Conservation (phyloP, 2,888 invertebrate genomes). For the Agonopterix heracliana region DNA sequence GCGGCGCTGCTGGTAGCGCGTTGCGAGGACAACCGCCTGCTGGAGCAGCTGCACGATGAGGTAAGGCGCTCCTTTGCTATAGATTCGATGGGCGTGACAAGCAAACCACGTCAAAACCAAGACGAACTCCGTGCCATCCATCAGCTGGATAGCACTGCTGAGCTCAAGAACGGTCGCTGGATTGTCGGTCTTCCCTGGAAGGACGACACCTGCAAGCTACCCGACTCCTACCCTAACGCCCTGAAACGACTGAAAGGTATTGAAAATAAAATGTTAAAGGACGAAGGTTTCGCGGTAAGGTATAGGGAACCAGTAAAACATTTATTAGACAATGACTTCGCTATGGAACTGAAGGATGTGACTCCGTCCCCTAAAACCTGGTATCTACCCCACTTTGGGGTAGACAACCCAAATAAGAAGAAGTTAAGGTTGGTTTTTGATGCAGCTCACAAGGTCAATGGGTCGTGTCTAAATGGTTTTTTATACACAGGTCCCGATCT, state of each 20-base stretch:
- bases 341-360: no score
- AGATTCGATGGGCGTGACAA: constrained; percentile 10
- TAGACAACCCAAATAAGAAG: constrained; percentile 20
- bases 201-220: constrained; percentile 11
- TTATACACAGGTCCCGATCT: constrained; percentile 16
- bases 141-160: constrained; percentile 12
- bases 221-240: constrained; percentile 8
- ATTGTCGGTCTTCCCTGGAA: constrained; percentile 20
- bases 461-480: constrained; percentile 15
- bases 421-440: constrained; percentile 19
- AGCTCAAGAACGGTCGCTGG: constrained; percentile 16
- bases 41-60: constrained; percentile 4
- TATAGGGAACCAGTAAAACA: constrained; percentile 19
- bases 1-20: not conserved
- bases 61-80: constrained; percentile 7
- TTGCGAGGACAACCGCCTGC: not conserved
- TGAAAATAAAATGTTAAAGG: constrained; percentile 6
- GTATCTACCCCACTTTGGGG: constrained; percentile 24
- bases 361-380: no score
- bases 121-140: constrained; percentile 9
- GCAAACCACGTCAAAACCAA: constrained; percentile 9
- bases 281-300: constrained; percentile 8
- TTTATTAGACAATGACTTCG: constrained; percentile 18
- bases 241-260: not conserved
- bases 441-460: constrained; percentile 14